A percentile compares a stretch with the other conserved stretches of the same genome.
Conservation (phyloP, 2,888 invertebrate species). For the Autographa pulchrina region DNA sequence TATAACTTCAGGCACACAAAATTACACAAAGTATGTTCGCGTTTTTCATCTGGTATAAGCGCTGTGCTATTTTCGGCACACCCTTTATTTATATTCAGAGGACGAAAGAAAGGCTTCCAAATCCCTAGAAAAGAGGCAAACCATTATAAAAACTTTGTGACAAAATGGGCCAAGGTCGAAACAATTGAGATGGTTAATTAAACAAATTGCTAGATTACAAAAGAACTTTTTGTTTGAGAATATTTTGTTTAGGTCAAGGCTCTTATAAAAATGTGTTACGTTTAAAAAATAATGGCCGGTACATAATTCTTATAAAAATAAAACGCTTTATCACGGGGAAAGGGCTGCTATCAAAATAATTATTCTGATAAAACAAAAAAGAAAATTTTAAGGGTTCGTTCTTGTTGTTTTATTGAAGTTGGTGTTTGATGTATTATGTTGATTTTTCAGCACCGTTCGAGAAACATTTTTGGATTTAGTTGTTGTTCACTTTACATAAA, state of each 20-base stretch:
- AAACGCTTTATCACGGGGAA: constrained; percentile 15
- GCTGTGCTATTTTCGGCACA: neutral
- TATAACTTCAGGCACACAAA: neutral
- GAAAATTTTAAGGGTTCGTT: neutral
- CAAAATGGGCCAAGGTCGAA: constrained; percentile 45
- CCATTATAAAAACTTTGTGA: constrained; percentile 41
- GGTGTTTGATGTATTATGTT: too few species aligned
- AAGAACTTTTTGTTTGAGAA: constrained; percentile 31
- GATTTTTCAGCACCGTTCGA: too few species aligned
- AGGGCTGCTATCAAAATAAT: neutral
- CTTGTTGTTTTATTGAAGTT: neutral
- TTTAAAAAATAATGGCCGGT: constrained; percentile 31
- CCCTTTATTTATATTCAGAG: constrained; percentile 4
- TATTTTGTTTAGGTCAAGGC: constrained; percentile 38
- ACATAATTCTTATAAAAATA: constrained; percentile 26
- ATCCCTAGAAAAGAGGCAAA: constrained; percentile 23
- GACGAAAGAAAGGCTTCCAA: constrained; percentile 17
- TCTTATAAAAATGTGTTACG: constrained; percentile 23
- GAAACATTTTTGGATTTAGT: too few species aligned
- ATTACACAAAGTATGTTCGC: constrained; percentile 1
- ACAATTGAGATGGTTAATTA: constrained; percentile 49
- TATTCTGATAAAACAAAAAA: constrained; percentile 1
- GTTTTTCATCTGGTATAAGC: neutral
- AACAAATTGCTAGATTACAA: constrained; percentile 46
- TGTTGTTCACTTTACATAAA: neutral